Base-by-base conservation (phyloP, 1,140 invertebrate genomes). In the Choristoneura fumiferana region DNA sequence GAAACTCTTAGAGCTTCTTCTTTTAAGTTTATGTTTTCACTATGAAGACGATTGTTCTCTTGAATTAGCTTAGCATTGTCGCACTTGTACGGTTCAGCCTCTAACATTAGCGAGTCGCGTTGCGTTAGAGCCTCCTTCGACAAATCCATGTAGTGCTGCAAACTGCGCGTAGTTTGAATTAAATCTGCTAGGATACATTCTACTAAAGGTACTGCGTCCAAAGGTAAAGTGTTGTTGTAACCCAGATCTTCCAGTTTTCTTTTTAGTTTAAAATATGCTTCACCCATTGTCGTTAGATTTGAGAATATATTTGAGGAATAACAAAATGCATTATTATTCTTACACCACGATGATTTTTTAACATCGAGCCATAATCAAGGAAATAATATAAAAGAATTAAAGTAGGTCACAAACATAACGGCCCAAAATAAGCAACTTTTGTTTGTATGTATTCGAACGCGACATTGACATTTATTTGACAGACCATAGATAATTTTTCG, bases 131-230 rank as follows among this genome's bases (percentile, higher is more conserved):
- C 92, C 69, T 93, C 90, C 80, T 94, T 92, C 4, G 93, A 92
- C 43, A 94, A 78, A 45, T 93, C 92, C 90, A 96, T 96, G 69
- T 94, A 95, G 85, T 95, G 93, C 71, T 94, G 93, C 22, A 96
- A 85, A 76, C 93, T 95, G 54, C 94, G 92, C 18, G 94, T 96
- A 13, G 95, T 96, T 76, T 95, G 92, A 55, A 96, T 84, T 52
- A 96, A 90, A 88, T 96, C 95, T 54, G 91, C 91, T 58, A 95
- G 78, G 59, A 96, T 81, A 78, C 92, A 92, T 87, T 96, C 94
- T 62, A 96, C 93, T 57, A 96, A 84, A 39, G 94, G 93, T 22
- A 96, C 80, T 63, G 93, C 92, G 67, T 96, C 95, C 14, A 93
- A 73, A 0, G 92, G 91, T 43, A 96, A 87, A n/a, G 90, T 81